These are phyloP conservation scores for Microcebus ravelobensis DNA, from an alignment of 2,113 vertebrate genomes.

Conservation along the genomic window DNA sequence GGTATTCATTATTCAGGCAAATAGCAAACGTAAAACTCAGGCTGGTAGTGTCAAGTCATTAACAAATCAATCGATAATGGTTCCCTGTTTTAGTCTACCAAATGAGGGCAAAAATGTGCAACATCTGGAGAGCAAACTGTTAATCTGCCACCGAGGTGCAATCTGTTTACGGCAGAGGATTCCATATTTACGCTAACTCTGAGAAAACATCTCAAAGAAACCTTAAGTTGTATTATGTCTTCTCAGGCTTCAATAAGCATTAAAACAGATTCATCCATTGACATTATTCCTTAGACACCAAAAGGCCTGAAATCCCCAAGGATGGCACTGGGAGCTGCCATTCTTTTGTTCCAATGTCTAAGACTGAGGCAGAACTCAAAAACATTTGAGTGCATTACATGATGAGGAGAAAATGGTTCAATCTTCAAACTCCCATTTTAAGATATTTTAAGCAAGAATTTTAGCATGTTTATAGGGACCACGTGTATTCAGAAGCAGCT, in stretches of 20 bases:
- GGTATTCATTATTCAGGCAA: slow-evolving; percentile 57
- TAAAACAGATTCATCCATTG: not conserved
- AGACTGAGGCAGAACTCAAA: not conserved
- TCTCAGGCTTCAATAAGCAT: not conserved
- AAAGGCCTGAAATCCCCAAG: not conserved
- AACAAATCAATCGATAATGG: slow-evolving; percentile 68
- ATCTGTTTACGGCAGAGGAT: not conserved
- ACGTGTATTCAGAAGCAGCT: not conserved
- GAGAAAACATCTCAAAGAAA: not conserved
- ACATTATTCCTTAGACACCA: not conserved
- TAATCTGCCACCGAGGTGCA: not conserved
- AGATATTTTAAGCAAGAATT: not conserved
- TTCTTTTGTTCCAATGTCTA: not conserved
- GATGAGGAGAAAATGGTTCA: not conserved
- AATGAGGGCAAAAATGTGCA: not conserved
- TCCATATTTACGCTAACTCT: not conserved
- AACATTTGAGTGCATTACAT: rapidly evolving
- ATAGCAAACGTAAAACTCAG: slow-evolving; percentile 66
- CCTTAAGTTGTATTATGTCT: not conserved
- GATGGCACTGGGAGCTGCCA: not conserved
- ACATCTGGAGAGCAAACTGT: slow-evolving; percentile 53
- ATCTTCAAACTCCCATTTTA: not conserved
- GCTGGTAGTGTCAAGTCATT: not conserved
- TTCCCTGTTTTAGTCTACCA: not conserved
- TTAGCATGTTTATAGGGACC: not conserved